Evolutionary conservation across 2,888 invertebrate genomes (phyloP).

Genomic region (Diarsia brunnea): DNA sequence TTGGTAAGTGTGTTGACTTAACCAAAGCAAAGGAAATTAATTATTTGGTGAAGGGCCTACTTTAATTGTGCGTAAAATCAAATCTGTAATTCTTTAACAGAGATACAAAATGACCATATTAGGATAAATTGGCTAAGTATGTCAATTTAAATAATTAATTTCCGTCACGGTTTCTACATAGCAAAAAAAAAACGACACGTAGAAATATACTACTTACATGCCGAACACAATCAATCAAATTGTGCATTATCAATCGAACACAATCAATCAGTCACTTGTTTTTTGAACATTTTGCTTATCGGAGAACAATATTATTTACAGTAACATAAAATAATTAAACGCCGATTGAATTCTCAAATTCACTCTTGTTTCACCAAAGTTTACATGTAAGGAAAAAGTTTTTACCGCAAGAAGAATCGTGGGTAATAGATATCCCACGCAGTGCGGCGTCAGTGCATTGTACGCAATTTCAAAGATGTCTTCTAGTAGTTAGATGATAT

Average conservation of each 20-base stretch:
- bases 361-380: slow-evolving; percentile 39
- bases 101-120: not conserved
- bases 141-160: not conserved
- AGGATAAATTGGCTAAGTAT: not conserved
- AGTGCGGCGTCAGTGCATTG: slow-evolving; percentile 16
- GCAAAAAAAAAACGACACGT: slow-evolving; percentile 2
- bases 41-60: not conserved
- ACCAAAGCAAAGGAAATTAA: slow-evolving; percentile 1
- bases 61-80: not conserved
- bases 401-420: slow-evolving; percentile 22
- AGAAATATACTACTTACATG: not conserved
- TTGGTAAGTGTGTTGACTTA: slow-evolving; percentile 21
- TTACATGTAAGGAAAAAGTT: slow-evolving; percentile 17
- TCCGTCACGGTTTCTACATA: not conserved
- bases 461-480: slow-evolving; percentile 25
- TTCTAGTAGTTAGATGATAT: slow-evolving; percentile 9
- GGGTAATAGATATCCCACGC: slow-evolving; percentile 2
- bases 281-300: slow-evolving; percentile 2
- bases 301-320: not conserved
- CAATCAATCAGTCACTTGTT: slow-evolving; percentile 31
- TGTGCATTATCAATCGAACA: no score
- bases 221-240: slow-evolving; percentile 4
- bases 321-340: slow-evolving; percentile 16
- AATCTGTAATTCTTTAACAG: not conserved
- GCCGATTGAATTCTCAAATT: slow-evolving; percentile 34